A percentile compares a stretch with the other conserved stretches of the same genome.
Conservation (phyloP, 2,113 vertebrate genomes). For the Abramis brama region DNA sequence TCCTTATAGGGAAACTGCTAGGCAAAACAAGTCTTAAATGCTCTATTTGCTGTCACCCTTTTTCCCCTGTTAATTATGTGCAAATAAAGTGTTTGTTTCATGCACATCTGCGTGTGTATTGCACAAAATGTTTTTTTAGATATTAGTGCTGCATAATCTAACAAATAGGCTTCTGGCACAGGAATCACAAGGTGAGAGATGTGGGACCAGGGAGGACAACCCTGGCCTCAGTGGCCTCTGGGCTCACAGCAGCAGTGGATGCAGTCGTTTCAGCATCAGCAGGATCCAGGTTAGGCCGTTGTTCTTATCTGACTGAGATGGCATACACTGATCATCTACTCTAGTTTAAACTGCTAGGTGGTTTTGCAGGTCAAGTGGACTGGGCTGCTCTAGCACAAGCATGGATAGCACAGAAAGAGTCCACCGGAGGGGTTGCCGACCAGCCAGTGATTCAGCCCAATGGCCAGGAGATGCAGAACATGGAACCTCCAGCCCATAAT, state of each 20-base stretch:
- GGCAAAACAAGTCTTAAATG: background rate
- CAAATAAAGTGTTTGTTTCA: background rate
- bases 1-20: background rate
- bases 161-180: background rate
- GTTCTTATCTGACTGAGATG: background rate
- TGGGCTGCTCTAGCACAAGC: slow-evolving; percentile 99
- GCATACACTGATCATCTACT: no score
- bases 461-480: slow-evolving; percentile 87
- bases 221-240: slow-evolving; percentile 99
- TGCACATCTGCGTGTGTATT: background rate
- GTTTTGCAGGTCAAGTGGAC: slow-evolving; percentile 90
- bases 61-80: background rate
- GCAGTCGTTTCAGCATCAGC: slow-evolving; percentile 98
- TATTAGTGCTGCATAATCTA: background rate
- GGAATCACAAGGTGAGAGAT: slow-evolving; percentile 75
- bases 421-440: slow-evolving; percentile 83
- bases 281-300: slow-evolving; percentile 89
- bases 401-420: slow-evolving; percentile 98
- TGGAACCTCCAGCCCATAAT: slow-evolving; percentile 85
- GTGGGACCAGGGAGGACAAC: slow-evolving; percentile 99
- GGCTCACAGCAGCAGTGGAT: slow-evolving; percentile 97
- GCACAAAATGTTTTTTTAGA: background rate
- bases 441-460: slow-evolving; percentile 87
- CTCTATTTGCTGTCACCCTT: background rate
- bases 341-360: background rate